Conservation (phyloP, 2,888 invertebrate genomes). For the Villa cingulata region DNA sequence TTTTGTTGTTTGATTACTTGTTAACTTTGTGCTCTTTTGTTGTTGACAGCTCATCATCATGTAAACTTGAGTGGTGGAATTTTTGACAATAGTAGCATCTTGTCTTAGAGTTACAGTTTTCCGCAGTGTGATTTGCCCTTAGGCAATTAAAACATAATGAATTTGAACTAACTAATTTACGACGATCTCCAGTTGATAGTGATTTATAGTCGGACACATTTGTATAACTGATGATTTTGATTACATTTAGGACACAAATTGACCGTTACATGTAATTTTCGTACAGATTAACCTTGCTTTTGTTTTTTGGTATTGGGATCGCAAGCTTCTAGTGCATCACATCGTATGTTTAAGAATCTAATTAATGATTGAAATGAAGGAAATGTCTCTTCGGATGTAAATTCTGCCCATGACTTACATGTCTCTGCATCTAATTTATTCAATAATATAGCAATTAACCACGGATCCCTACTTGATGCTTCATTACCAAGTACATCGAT, state of each 20-base stretch:
- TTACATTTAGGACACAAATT: too few relatives aligned
- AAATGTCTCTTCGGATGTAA: neutral
- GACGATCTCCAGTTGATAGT: too few relatives aligned
- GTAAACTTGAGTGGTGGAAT: neutral
- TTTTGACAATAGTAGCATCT: neutral
- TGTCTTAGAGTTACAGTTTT: neutral
- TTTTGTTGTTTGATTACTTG: too few relatives aligned
- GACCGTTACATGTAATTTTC: too few relatives aligned
- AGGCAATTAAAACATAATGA: constrained; percentile 6
- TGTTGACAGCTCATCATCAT: too few relatives aligned
- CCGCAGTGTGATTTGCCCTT: too few relatives aligned
- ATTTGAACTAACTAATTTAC: too few relatives aligned
- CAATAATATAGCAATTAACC: neutral
- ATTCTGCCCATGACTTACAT: neutral
- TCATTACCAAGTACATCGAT: neutral
- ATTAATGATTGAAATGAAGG: neutral
- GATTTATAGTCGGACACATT: too few relatives aligned
- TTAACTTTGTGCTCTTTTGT: too few relatives aligned
- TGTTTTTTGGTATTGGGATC: too few relatives aligned
- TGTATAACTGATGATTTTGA: too few relatives aligned
- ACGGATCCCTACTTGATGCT: neutral
- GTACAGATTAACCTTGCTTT: too few relatives aligned
- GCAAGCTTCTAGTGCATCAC: constrained; percentile 1
- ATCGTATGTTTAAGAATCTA: neutral
- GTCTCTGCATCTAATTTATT: neutral